A percentile compares a stretch with the other conserved stretches of the same genome.
Conservation (phyloP, 2,113 vertebrate species). For the Esox niger region DNA sequence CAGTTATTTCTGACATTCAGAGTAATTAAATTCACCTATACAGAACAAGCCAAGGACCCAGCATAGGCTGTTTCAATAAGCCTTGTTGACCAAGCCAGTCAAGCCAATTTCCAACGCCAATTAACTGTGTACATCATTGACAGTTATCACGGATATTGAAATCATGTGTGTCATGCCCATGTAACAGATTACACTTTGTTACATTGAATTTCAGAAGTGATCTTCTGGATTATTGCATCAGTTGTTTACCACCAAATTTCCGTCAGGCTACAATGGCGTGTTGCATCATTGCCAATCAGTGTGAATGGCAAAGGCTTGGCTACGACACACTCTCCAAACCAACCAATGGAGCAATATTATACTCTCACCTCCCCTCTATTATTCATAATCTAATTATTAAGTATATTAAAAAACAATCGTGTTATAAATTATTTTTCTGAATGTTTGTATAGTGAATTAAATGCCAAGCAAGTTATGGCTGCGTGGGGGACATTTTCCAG, state of each 20-base stretch:
- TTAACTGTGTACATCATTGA: not conserved
- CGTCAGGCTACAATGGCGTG: slow-evolving; percentile 1
- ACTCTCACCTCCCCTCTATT: not conserved
- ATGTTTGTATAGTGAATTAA: not conserved
- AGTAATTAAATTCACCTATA: not conserved
- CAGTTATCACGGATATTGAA: not conserved
- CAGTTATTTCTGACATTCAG: not conserved
- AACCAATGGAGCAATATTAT: not conserved
- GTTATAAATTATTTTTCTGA: not conserved
- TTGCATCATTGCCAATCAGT: slow-evolving; percentile 4
- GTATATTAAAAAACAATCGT: not conserved
- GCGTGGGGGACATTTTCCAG: not conserved
- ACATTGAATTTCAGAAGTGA: slow-evolving; percentile 6
- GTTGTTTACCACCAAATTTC: slow-evolving; percentile 1
- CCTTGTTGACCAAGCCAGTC: too few species aligned
- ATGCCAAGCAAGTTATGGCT: not conserved
- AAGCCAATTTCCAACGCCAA: too few species aligned
- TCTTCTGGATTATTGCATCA: slow-evolving; percentile 2
- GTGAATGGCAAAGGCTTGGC: not conserved
- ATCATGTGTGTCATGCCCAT: not conserved
- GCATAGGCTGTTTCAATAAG: not conserved
- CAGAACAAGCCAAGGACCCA: not conserved
- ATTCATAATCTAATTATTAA: not conserved
- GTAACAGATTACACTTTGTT: slow-evolving; percentile 3
- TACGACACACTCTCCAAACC: not conserved